Evolutionary conservation across 2,113 vertebrate species (phyloP).

Genomic region (Ochotona curzoniae): DNA sequence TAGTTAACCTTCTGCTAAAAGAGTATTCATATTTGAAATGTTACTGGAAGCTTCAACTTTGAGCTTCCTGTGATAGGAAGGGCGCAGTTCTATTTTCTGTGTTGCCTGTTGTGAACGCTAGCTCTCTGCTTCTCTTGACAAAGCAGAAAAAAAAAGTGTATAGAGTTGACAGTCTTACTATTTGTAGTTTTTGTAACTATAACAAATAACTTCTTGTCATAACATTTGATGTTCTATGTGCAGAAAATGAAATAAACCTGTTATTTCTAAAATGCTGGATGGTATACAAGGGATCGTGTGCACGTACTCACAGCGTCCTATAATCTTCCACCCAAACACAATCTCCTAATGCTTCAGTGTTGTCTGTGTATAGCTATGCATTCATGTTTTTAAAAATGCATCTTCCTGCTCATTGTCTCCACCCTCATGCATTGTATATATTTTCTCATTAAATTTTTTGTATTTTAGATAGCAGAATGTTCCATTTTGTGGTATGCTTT

Average conservation of each 20-base stretch:
- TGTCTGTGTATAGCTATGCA: not conserved
- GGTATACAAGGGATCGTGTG: not conserved
- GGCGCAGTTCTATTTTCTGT: not conserved
- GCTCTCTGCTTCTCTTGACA: not conserved
- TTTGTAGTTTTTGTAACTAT: constrained; percentile 10
- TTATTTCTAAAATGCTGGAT: not conserved
- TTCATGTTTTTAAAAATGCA: not conserved
- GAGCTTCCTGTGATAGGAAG: not conserved
- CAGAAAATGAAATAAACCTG: not conserved
- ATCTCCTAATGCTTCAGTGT: not conserved
- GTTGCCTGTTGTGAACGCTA: not conserved
- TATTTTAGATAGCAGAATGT: constrained; percentile 32
- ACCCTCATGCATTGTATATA: not conserved
- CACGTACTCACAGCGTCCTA: not conserved
- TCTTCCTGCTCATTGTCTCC: not conserved
- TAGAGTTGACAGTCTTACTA: not conserved
- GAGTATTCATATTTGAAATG: not conserved
- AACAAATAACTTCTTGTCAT: constrained; percentile 15
- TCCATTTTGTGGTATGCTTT: not conserved
- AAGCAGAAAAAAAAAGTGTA: not conserved
- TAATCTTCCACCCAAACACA: not conserved
- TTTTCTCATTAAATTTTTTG: constrained; percentile 37
- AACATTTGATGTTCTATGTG: not conserved
- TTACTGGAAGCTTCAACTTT: not conserved
- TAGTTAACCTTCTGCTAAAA: constrained; percentile 36